Conservation (phyloP, 2,888 invertebrate genomes). For the Deilephila elpenor region DNA sequence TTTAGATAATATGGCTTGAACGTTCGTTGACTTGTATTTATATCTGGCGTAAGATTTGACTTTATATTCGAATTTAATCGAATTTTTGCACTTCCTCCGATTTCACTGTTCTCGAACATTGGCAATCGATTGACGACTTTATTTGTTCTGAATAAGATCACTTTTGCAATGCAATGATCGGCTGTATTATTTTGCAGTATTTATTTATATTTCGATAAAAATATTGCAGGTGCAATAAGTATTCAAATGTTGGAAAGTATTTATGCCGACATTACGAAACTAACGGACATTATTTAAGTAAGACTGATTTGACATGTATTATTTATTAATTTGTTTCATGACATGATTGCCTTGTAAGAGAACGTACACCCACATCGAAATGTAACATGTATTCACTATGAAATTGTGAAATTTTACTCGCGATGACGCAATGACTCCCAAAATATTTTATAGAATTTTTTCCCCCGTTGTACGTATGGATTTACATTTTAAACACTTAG, state of each 20-base stretch:
- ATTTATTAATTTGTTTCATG: neutral
- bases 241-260: too few relatives aligned
- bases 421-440: constrained; percentile 6
- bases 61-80: neutral
- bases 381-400: neutral
- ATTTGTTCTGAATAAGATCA: neutral
- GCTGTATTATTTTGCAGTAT: neutral
- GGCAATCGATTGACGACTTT: constrained; percentile 1
- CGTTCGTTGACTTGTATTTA: neutral
- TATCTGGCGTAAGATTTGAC: neutral
- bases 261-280: too few relatives aligned
- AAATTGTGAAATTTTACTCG: constrained; percentile 15
- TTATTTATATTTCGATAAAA: neutral
- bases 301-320: neutral
- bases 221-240: too few relatives aligned
- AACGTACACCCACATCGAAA: neutral
- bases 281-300: too few relatives aligned
- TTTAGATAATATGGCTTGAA: constrained; percentile 22
- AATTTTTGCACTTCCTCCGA: constrained; percentile 11
- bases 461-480: constrained; percentile 24
- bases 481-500: constrained; percentile 29
- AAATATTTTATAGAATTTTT: constrained; percentile 31
- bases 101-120: neutral
- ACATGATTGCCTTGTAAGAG: neutral
- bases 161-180: neutral